These are phyloP conservation scores for Anguilla marmorata DNA, from an alignment of 2,797 vertebrate species.

Conservation along the genomic window DNA sequence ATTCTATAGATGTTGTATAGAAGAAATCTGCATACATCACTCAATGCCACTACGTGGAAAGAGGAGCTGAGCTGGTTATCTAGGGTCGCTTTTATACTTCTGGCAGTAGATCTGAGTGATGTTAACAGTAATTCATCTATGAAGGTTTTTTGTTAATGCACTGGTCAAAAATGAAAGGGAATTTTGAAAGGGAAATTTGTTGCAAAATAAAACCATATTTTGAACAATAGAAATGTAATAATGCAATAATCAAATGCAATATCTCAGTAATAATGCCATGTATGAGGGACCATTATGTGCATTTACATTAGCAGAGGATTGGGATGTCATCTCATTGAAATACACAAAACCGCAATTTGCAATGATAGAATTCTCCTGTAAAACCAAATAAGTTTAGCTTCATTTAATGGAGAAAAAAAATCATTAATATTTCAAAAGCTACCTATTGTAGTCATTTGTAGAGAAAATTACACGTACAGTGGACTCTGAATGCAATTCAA, in stretches of 20 bases:
- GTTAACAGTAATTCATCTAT: neutral
- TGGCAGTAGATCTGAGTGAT: neutral
- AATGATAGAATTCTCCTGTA: neutral
- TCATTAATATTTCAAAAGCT: neutral
- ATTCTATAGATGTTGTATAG: neutral
- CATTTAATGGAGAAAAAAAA: neutral
- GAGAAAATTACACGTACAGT: neutral
- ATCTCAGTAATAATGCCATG: neutral
- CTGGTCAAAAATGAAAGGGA: neutral
- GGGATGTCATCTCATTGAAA: neutral
- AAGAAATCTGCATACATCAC: neutral
- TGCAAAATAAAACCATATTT: neutral
- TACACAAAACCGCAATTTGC: neutral
- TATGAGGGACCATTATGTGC: neutral
- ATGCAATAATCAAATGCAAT: neutral
- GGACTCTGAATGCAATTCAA: neutral
- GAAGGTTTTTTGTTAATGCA: neutral
- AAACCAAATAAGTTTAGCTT: neutral
- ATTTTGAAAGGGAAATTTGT: neutral
- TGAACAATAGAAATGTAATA: neutral
- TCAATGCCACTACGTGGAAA: neutral
- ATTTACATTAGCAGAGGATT: neutral
- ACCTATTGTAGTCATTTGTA: neutral
- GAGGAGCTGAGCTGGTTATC: neutral
- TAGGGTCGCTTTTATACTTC: neutral